Conservation (phyloP, 2,797 vertebrate species). For the Craterocephalus amniculus region DNA sequence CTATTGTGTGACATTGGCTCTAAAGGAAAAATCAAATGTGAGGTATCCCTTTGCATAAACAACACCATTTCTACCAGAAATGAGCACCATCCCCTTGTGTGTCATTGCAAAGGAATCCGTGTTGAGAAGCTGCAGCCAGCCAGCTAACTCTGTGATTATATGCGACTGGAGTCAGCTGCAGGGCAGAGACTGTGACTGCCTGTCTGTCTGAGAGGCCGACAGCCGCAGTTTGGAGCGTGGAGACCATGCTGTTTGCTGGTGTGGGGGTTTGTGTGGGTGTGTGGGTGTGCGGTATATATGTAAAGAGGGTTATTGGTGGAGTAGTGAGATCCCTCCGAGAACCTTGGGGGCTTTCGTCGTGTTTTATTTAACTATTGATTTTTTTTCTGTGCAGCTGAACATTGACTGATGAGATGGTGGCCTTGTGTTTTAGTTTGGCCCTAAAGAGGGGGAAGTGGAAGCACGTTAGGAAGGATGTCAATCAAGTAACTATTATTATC, state of each 20-base stretch:
- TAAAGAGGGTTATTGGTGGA: conserved; percentile 44
- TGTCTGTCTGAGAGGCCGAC: conserved; percentile 64
- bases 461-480: neutral
- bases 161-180: conserved; percentile 77
- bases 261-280: conserved; percentile 19
- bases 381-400: conserved; percentile 43
- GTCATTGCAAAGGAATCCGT: conserved; percentile 67
- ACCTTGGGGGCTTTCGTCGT: conserved; percentile 34
- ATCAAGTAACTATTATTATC: conserved; percentile 18
- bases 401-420: conserved; percentile 21
- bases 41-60: conserved; percentile 30
- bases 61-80: conserved; percentile 26
- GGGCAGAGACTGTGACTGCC: conserved; percentile 67
- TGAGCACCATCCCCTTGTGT: conserved; percentile 36
- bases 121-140: conserved; percentile 51
- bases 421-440: conserved; percentile 23
- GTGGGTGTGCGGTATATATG: conserved; percentile 29
- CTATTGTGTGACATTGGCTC: conserved; percentile 16
- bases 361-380: conserved; percentile 70
- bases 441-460: neutral
- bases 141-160: conserved; percentile 61
- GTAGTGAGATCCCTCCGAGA: conserved; percentile 43
- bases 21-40: conserved; percentile 1
- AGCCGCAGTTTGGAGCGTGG: conserved; percentile 64
- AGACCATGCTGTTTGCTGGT: conserved; percentile 52